These are phyloP conservation scores for Agonopterix alstromeriana DNA, from an alignment of 2,888 invertebrate genomes.

Conservation along the genomic window DNA sequence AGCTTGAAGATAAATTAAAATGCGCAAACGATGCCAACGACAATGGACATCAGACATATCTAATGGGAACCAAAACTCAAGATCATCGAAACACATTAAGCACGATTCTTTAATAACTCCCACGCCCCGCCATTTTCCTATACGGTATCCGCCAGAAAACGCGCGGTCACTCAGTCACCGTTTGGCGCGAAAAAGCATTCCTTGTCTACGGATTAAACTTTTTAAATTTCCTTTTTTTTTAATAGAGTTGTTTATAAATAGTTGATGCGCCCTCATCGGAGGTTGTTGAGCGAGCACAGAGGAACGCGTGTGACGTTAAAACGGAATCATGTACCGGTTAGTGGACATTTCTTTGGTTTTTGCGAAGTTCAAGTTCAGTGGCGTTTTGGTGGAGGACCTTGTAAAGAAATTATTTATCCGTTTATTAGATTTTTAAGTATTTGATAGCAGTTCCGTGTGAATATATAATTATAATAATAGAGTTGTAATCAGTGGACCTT, in stretches of 20 bases:
- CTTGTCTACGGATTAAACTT: neutral
- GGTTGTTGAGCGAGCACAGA: constrained; percentile 12
- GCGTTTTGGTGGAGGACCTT: neutral
- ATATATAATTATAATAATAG: too few relatives aligned
- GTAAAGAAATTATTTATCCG: neutral
- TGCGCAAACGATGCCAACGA: neutral
- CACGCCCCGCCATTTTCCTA: constrained; percentile 30
- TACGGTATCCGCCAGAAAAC: constrained; percentile 5
- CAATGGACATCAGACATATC: neutral
- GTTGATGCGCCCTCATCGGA: constrained; percentile 34
- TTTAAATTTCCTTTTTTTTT: constrained; percentile 32
- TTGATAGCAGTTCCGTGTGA: neutral
- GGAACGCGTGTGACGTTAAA: constrained; percentile 28
- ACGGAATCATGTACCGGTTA: constrained; percentile 56
- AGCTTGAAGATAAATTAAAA: too few relatives aligned
- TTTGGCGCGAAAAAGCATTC: constrained; percentile 33
- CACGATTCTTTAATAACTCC: constrained; percentile 7
- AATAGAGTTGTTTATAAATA: constrained; percentile 43
- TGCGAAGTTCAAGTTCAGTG: constrained; percentile 14
- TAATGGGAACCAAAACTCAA: neutral
- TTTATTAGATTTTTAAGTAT: too few relatives aligned
- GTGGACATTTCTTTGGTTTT: constrained; percentile 32
- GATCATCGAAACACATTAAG: neutral
- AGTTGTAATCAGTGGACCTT: too few relatives aligned
- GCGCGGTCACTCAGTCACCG: constrained; percentile 22